phyloP scores from a whole-genome alignment of 2,797 vertebrate genomes.

The Neostethus bicornis region DNA sequence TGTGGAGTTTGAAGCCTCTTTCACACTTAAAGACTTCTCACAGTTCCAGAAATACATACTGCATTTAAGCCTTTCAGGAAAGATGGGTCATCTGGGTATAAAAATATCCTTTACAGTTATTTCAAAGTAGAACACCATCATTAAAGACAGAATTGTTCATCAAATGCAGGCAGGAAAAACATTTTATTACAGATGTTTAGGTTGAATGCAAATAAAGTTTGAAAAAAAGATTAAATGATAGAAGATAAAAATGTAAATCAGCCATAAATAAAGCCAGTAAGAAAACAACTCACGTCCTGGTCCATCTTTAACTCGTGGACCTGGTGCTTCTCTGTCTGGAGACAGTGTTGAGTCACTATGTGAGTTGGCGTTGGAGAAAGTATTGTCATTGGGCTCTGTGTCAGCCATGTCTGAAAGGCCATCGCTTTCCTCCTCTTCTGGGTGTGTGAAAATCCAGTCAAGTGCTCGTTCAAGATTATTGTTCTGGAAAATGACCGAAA shows the following conservation, averaged over 20 bases:
- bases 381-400: constrained; percentile 86
- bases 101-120: neutral
- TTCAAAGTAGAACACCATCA: neutral
- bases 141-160: neutral
- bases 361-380: constrained; percentile 78
- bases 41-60: neutral
- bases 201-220: neutral
- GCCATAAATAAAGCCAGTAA: neutral
- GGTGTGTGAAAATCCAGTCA: constrained; percentile 97
- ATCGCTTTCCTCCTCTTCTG: constrained; percentile 89
- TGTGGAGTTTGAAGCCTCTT: neutral
- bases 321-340: constrained; percentile 84
- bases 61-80: neutral
- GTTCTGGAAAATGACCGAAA: constrained; percentile 80
- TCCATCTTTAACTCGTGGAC: constrained; percentile 92
- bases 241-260: neutral
- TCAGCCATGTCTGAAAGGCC: constrained; percentile 82
- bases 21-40: neutral
- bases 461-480: constrained; percentile 94
- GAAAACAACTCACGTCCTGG: constrained; percentile 89
- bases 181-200: no score
- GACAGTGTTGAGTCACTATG: constrained; percentile 88
- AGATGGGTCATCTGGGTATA: neutral
- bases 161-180: no score
- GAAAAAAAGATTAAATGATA: no score